Evolutionary conservation across 1,140 invertebrate species (phyloP), one percentile per base, ranked within the genome.

Genomic region (Orius laevigatus): DNA sequence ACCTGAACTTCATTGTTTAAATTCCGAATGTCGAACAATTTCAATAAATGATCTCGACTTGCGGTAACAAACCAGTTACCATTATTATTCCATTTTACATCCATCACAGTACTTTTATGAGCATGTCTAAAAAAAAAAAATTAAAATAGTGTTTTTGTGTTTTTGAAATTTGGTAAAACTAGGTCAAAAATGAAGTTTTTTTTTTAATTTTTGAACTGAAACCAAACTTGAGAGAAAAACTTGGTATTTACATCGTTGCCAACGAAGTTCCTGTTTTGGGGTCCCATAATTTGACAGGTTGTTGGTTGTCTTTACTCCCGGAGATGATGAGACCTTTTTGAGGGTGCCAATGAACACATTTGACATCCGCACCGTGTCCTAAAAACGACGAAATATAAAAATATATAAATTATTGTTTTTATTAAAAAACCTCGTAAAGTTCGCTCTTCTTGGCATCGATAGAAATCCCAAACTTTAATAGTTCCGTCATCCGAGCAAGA

Each of bases 31-130:
- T 99, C 96, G 69, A 98, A 99, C 31, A 99, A 66, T 66, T 99
- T 99, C 2, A 99, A 71, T 36, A 98, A 70, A 70, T 98, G 94
- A 69, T 99, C 96, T 51, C 96, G 70, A 8, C 93, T 97, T 0
- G 92, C 94, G 9, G 94, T 98, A n/a, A 98, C 78, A 33, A 99
- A 65, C 95, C 96, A 99, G 65, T 98, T 98, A 1, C 96, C 96
- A 72, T 99, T 99, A 45, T 83, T 78, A 68, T 99, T 99, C 94
- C 95, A 99, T 64, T 93, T 89, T 3, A 98, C 73, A 63, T 98
- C 92, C 89, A 97, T 98, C 0, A 98, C 95, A 4, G 96, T 98
- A 42, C 86, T 93, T 66, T 99, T 99, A 67, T 99, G 96, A 12
- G 93, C 94, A 70, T 98, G 94, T 40, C 85, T 89, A 57, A n/a